Evolutionary conservation across 2,113 vertebrate species (phyloP), one percentile per base, ranked within the genome.

Genomic region (Phrynosoma blainvillii): DNA sequence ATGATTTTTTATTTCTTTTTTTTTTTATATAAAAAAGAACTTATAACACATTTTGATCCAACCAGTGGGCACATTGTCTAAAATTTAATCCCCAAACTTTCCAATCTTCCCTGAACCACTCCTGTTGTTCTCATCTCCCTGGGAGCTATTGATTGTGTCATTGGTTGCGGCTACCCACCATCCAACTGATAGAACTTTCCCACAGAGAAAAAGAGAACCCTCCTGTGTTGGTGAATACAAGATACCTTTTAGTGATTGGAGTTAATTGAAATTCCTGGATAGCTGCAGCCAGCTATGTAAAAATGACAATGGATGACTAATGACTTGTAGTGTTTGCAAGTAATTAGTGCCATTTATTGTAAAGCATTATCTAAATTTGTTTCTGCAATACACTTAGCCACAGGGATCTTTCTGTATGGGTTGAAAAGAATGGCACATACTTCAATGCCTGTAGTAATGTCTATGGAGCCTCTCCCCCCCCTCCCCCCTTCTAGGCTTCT

Each of bases 321-420:
- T 40, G 90, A 86, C 76, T 84, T 25, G 0, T 81, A 92, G 89
- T 78, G 89, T 86, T 36, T 88, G 9, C 84, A 4, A 74, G 70
- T 66, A 84, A 90, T 95, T n/a, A 52, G 65, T 87, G 92, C 75
- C 9, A 42, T 32, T 91, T 52, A 78, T 86, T 92, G 59, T 1
- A 4, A 89, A 83, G 82, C 84, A 78, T 94, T 86, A 87, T 85
- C 87, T 89, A 74, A 66, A 89, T 92, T 86, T 90, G 81, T 70
- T 87, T 68, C 90, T 92, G 68, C 56, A 89, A 52, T 36, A 23
- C 76, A 92, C 36, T 84, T 75, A 54, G 36, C 90, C 23, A 30
- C 74, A 1, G 89, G 89, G 66, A 89, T 59, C 23, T 94, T 75
- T 90, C 32, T 85, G 77, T 20, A 47, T 32, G 90, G 59, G 71